Evolutionary conservation across 2,888 invertebrate species (phyloP), one percentile per base, ranked within the genome.

Genomic region (Lepidocyrtinus sp.): DNA sequence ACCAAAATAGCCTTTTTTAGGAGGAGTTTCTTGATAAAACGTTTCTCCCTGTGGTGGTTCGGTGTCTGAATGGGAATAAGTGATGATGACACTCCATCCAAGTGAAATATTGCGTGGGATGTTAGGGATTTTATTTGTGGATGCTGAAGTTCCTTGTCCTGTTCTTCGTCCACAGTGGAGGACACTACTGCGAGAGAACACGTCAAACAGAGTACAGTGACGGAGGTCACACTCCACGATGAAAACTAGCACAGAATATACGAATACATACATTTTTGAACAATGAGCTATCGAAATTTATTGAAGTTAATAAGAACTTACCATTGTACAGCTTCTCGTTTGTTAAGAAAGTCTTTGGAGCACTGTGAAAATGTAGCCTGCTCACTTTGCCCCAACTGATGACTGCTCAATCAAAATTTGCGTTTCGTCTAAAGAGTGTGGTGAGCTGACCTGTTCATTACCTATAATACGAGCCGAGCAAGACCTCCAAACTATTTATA

Each of bases 1-100:
- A 17, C 67, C 17, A 76, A 25, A 9, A 70, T 19, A 7, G 55
- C 68, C 45, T 78, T 78, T 27, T 72, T 73, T 21, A 78, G 62
- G 1, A 78, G 68, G 2, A 78, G 63, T 24, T 62, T 68, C 55
- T 76, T 71, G 12, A 74, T 68, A 70, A 79, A 79, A 1, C 78
- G 62, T 21, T 79, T 79, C 26, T 69, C 63, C 9, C 78, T 25
- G 27, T 63, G 68, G 21, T 68, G 78, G 24, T n/a, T n/a, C n/a
- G 19, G 5, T 1, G 19, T 26, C 0, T 69, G 64, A 26, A 9
- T 15, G 15, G 71, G 26, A 9, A 77, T 62, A 3, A 63, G 63
- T 21, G 70, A 27, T 1, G 62, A 9, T n/a, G 61, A 17, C 3
- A 25, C n/a, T 25, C 26, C 1, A 19, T 25, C 46, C 12, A 27